Evolutionary conservation across 1,140 invertebrate species (phyloP).

Genomic region (Drosophila ambigua): DNA sequence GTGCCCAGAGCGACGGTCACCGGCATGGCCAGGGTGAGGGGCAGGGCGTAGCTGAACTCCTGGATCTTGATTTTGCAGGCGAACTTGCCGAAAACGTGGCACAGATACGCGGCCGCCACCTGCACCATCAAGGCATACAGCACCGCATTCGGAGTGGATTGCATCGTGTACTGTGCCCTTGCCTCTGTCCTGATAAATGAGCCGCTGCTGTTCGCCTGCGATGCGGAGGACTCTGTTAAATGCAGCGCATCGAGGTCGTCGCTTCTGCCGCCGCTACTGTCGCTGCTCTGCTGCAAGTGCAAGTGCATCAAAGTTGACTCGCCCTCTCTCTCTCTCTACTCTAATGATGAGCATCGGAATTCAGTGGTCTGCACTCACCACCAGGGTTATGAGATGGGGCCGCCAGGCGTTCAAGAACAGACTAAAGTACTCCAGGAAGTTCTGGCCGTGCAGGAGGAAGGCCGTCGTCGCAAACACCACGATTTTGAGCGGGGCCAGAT

Average conservation of each 20-base stretch:
- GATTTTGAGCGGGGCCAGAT: conserved; percentile 89
- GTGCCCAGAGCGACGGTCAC: conserved; percentile 88
- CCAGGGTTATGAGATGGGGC: conserved; percentile 86
- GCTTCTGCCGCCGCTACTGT: conserved; percentile 24
- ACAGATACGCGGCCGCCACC: conserved; percentile 87
- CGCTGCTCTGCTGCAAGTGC: conserved; percentile 35
- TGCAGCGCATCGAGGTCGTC: conserved; percentile 25
- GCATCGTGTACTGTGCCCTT: conserved; percentile 37
- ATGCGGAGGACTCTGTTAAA: conserved; percentile 19
- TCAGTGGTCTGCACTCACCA: conserved; percentile 78
- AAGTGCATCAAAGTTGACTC: background rate
- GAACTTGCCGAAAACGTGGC: conserved; percentile 91
- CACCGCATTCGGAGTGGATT: conserved; percentile 81
- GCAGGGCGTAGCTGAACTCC: conserved; percentile 91
- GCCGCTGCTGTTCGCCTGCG: conserved; percentile 25
- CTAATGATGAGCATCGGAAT: conserved; percentile 12
- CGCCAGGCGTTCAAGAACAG: conserved; percentile 84
- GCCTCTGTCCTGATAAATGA: conserved; percentile 38
- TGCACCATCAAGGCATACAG: conserved; percentile 87
- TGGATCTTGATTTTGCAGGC: conserved; percentile 94
- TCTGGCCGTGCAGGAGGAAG: conserved; percentile 86
- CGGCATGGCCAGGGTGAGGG: conserved; percentile 89
- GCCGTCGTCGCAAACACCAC: conserved; percentile 86
- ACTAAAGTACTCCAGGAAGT: conserved; percentile 85
- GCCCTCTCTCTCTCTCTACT: background rate